Conservation (phyloP, 1,140 invertebrate species). For the Euborellia annulipes region DNA sequence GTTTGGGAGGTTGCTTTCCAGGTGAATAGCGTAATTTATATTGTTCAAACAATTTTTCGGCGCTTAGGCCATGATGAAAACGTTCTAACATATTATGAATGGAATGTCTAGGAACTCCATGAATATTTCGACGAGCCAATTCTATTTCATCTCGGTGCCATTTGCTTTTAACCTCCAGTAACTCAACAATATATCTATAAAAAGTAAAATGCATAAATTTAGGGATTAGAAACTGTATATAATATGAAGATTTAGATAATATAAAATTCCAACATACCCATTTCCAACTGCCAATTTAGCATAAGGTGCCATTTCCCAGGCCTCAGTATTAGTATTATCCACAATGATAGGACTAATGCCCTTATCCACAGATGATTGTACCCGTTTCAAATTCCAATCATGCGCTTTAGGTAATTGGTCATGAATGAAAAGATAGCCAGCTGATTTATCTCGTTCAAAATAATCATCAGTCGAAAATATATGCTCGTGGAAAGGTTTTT, state of each 20-base stretch:
- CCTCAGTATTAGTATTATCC: slow-evolving; percentile 69
- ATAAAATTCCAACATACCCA: no score
- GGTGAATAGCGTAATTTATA: slow-evolving; percentile 22
- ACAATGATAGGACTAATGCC: slow-evolving; percentile 62
- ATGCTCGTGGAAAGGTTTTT: slow-evolving; percentile 22
- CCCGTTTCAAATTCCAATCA: slow-evolving; percentile 43
- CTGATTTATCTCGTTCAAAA: slow-evolving; percentile 35
- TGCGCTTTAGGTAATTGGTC: slow-evolving; percentile 48
- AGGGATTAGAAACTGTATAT: no score
- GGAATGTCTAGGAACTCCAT: slow-evolving; percentile 41
- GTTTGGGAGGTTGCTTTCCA: slow-evolving; percentile 18
- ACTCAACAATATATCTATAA: slow-evolving; percentile 52
- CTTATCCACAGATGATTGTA: slow-evolving; percentile 31
- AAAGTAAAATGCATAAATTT: no score
- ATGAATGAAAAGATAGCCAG: slow-evolving; percentile 44
- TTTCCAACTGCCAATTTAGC: slow-evolving; percentile 30
- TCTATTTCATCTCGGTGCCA: slow-evolving; percentile 50
- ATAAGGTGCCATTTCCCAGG: slow-evolving; percentile 70
- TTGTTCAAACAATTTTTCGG: slow-evolving; percentile 18
- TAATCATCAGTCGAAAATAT: slow-evolving; percentile 65
- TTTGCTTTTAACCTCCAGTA: slow-evolving; percentile 54
- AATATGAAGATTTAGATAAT: no score
- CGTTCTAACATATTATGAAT: slow-evolving; percentile 51
- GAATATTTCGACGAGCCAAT: slow-evolving; percentile 40
- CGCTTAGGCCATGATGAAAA: slow-evolving; percentile 34